Evolutionary conservation across 2,797 vertebrate genomes (phyloP), one percentile per base, ranked within the genome.

Genomic region (Oryzias sinensis): DNA sequence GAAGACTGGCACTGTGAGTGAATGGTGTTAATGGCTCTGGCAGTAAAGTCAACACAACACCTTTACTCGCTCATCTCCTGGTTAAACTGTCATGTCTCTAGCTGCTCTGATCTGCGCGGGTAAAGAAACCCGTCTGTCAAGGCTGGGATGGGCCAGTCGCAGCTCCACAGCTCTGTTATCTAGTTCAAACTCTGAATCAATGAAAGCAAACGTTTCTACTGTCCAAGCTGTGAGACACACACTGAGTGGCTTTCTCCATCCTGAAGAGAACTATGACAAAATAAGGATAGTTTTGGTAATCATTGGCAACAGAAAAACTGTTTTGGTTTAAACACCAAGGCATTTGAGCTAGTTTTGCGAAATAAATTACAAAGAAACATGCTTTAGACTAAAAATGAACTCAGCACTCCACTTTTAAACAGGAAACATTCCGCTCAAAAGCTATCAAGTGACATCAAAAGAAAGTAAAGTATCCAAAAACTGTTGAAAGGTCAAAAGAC

Each of bases 111-210:
- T 63, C 45, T 37, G 27, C 6, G 27, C 6, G 7, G 6, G 5
- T 29, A 5, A 6, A 6, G 27, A 29, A 37, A 11, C 33, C 33
- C 11, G 33, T 8, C 11, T 37, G 33, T 37, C 20, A 33, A 43
- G 47, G 33, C 5, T 5, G 0, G 22, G 14, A 1, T 24, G 16
- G 37, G 43, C 0, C 43, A 5, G 44, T 68, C 62, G 68, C 67
- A 37, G 66, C 33, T 45, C 4, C 62, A 70, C 67, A 37, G 66
- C 33, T 45, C 4, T 59, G 58, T 76, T 85, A 85, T 84, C 80
- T 82, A 76, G 57, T 81, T 79, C 20, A 81, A 83, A 82, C 79
- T 75, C 60, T 69, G 51, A 47, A 59, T 62, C 56, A 68, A 77
- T 60, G 41, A 77, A 44, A 69, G 60, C 70, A 76, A 80, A 86